phyloP scores from a whole-genome alignment of 64 coral and sea anemone species.

The Orbicella faveolata region DNA sequence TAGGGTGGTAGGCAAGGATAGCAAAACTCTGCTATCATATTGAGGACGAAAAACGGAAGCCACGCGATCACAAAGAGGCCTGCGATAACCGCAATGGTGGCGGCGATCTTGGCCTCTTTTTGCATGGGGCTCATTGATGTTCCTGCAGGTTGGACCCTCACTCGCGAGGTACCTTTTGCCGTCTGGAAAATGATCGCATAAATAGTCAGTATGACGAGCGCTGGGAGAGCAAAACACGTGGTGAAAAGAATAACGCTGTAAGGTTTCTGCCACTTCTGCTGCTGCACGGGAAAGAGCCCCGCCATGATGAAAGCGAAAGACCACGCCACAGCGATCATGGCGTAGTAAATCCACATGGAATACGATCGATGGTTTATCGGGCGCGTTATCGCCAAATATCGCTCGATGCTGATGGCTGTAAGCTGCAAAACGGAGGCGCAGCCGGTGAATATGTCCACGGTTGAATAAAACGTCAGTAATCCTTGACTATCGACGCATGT shows the following conservation, averaged over 20 bases:
- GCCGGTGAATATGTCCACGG: conserved; percentile 72
- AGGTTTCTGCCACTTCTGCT: conserved; percentile 52
- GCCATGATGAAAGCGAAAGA: conserved; percentile 69
- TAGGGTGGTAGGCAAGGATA: conserved; percentile 35
- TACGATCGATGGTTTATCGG: conserved; percentile 73
- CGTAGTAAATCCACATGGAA: conserved; percentile 58
- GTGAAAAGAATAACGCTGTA: conserved; percentile 76
- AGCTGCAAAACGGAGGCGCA: conserved; percentile 84
- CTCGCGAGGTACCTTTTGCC: conserved; percentile 41
- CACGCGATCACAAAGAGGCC: conserved; percentile 73
- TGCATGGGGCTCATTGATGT: conserved; percentile 8
- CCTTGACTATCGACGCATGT: conserved; percentile 3
- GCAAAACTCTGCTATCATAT: conserved; percentile 66
- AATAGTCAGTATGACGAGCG: conserved; percentile 49
- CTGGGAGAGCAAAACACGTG: conserved; percentile 66
- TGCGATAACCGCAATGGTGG: conserved; percentile 76
- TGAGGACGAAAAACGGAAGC: conserved; percentile 75
- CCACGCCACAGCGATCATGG: conserved; percentile 59
- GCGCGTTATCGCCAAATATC: conserved; percentile 74
- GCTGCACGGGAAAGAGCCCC: conserved; percentile 64
- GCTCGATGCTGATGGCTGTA: conserved; percentile 85
- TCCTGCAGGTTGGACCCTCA: conserved; percentile 48
- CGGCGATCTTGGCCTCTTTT: conserved; percentile 68
- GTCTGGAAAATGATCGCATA: conserved; percentile 69
- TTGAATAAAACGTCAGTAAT: conserved; percentile 54